Base-by-base conservation (phyloP, 2,888 invertebrate genomes). In the Cryptophagus acutangulus region DNA sequence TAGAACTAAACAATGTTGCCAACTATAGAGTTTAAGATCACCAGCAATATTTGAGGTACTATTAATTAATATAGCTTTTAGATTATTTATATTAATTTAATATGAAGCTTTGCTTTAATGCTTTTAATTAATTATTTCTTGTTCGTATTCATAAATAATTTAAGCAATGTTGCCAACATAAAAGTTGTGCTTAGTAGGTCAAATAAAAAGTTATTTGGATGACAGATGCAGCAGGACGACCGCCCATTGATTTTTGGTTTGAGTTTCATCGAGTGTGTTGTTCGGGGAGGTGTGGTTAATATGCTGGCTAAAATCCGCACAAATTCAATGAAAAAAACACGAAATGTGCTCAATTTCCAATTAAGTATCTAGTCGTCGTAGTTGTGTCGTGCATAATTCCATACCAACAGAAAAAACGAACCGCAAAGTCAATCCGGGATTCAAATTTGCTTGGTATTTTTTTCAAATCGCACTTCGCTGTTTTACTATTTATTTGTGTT, bases 161-260 rank as follows among this genome's bases (percentile, higher is more conserved):
- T n/a, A n/a, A n/a, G n/a, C n/a, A n/a, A n/a, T n/a, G n/a, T n/a
- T n/a, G n/a, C n/a, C n/a, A n/a, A n/a, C n/a, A n/a, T n/a, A n/a
- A n/a, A n/a, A n/a, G n/a, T n/a, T n/a, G n/a, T n/a, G n/a, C n/a
- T n/a, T n/a, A n/a, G n/a, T n/a, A n/a, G 6, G 6, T n/a, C 24
- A 6, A 20, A 8, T 20, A 8, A 20, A 20, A 20, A 20, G n/a
- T 20, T 20, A 20, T 6, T 25, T 29, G 20, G 36, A 9, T 35
- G 31, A 36, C 34, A 36, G 35, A 29, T 35, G 39, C 34, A 29
- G 25, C 34, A 16, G 26, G 41, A 34, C 40, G 45, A 46, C 49
- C 49, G 50, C 51, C 54, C 54, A 58, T 58, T 55, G 56, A 56
- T 58, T 57, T 57, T 55, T 51, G 6, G n/a, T n/a, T 8, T 20